Conservation (phyloP, 2,888 invertebrate genomes). For the Chaitophorus viminalis region DNA sequence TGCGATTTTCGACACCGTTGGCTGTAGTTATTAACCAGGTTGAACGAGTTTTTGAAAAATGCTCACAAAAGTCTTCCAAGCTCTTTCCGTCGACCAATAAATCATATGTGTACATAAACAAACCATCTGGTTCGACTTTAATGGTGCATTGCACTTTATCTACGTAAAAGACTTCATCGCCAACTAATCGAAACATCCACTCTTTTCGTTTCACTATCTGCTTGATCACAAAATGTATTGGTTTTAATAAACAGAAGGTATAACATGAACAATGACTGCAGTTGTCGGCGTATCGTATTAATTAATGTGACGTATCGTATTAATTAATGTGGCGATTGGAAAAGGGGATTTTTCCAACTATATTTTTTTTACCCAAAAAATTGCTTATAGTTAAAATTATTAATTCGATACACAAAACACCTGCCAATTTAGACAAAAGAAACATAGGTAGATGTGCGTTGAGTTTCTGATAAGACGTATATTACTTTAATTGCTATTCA, state of each 20-base stretch:
- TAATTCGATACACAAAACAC: no score
- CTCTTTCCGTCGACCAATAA: conserved; percentile 85
- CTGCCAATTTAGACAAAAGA: not conserved
- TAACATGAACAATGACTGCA: no score
- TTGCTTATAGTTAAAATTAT: no score
- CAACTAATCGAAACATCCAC: conserved; percentile 94
- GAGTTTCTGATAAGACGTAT: not conserved
- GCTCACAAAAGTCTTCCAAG: conserved; percentile 82
- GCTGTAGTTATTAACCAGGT: conserved; percentile 76
- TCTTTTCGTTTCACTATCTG: conserved; percentile 72
- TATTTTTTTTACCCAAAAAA: no score
- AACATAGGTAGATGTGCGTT: not conserved
- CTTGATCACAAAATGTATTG: conserved; percentile 65
- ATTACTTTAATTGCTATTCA: not conserved
- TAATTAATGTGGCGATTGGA: no score
- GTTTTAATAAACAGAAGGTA: no score
- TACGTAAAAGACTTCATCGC: conserved; percentile 81
- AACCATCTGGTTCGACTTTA: conserved; percentile 72
- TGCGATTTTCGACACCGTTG: conserved; percentile 72
- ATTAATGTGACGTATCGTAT: no score
- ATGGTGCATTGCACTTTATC: conserved; percentile 71
- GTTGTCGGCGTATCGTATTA: no score
- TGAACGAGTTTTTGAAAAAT: conserved; percentile 78
- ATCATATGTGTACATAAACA: conserved; percentile 84
- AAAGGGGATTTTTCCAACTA: no score